Evolutionary conservation across 2,888 invertebrate species (phyloP).

Genomic region (Notocelia uddmanniana): DNA sequence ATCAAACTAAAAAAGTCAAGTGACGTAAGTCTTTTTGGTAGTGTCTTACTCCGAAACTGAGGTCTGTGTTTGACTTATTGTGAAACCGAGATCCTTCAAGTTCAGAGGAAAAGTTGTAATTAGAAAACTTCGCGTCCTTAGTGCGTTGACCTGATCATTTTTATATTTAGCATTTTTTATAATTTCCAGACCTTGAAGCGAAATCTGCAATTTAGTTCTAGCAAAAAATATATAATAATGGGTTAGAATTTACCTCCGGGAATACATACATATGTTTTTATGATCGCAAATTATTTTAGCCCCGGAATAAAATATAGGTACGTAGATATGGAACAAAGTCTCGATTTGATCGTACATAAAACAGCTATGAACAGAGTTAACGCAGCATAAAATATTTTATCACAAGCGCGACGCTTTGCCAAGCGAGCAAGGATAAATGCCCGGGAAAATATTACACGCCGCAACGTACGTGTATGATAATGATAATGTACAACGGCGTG

Average conservation of each 20-base stretch:
- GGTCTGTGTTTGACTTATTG: constrained; percentile 33
- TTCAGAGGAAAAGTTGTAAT: constrained; percentile 38
- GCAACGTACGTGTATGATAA: constrained; percentile 16
- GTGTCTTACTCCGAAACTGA: background rate
- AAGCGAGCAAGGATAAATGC: constrained; percentile 50
- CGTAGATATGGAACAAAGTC: background rate
- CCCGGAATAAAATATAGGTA: background rate
- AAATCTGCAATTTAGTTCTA: background rate
- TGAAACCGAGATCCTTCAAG: constrained; percentile 9
- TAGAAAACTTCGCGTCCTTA: constrained; percentile 36
- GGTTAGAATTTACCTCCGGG: too few species aligned
- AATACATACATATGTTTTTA: too few species aligned
- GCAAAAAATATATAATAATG: background rate
- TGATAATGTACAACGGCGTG: background rate
- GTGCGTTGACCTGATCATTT: constrained; percentile 15
- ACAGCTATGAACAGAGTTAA: constrained; percentile 24
- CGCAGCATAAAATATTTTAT: constrained; percentile 46
- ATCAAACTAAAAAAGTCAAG: background rate
- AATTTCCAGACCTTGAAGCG: background rate
- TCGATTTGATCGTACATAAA: background rate
- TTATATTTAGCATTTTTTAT: constrained; percentile 4
- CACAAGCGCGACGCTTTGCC: constrained; percentile 47
- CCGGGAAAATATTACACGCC: constrained; percentile 51
- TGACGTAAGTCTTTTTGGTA: background rate
- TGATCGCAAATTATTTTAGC: too few species aligned